Conservation (phyloP, 2,797 vertebrate species). For the Lepus townsendii region DNA sequence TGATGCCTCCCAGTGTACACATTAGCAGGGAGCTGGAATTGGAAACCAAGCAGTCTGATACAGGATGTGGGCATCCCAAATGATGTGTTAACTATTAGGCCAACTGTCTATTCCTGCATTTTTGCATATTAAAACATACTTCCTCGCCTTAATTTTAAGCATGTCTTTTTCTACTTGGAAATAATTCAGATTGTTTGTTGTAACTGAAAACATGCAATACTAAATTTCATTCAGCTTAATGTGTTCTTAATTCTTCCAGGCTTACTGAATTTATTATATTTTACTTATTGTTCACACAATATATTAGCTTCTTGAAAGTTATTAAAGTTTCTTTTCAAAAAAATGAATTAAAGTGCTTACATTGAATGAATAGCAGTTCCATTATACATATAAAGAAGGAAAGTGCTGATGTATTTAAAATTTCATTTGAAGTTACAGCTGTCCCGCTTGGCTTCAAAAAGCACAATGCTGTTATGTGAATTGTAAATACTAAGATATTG, state of each 20-base stretch:
- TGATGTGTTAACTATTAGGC: too few species aligned
- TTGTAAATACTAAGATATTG: constrained; percentile 48
- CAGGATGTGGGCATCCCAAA: too few species aligned
- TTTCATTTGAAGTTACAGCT: constrained; percentile 59
- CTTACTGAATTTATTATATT: constrained; percentile 77
- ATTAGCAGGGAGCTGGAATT: too few species aligned
- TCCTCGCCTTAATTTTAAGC: constrained; percentile 55
- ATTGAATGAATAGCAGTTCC: constrained; percentile 58
- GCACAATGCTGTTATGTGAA: constrained; percentile 12
- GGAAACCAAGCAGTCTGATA: too few species aligned
- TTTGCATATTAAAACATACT: constrained; percentile 22
- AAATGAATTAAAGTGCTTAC: constrained; percentile 68
- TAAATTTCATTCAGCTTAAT: constrained; percentile 81
- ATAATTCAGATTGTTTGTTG: constrained; percentile 47
- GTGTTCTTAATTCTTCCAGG: constrained; percentile 67
- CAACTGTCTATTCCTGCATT: neutral
- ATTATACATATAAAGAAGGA: constrained; percentile 57
- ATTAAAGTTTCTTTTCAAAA: constrained; percentile 62
- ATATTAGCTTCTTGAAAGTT: constrained; percentile 70
- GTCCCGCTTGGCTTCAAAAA: constrained; percentile 58
- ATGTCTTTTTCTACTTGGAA: constrained; percentile 9
- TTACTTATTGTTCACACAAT: constrained; percentile 70
- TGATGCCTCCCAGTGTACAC: too few species aligned
- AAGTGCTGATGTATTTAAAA: constrained; percentile 44
- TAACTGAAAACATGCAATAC: constrained; percentile 23